Base-by-base conservation (phyloP, 2,888 invertebrate genomes). In the Himalopsyche kuldschensis region DNA sequence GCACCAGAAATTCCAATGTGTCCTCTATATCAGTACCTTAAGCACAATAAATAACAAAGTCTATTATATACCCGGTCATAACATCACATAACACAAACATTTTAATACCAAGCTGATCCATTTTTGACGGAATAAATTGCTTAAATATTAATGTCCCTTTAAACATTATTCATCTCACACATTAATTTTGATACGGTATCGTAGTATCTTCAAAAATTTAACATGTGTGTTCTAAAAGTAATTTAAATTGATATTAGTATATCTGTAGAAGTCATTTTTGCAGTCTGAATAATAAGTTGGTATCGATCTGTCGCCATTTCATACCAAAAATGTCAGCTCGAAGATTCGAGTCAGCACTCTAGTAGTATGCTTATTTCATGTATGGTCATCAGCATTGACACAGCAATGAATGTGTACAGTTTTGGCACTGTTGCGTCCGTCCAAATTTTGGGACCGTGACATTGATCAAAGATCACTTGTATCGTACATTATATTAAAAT, bases 41-140 rank as follows among this genome's bases (percentile, higher is more conserved):
- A 20, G 79, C 82, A 75, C 75, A 75, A 75, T 82, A 82, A 27
- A 82, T 82, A 41, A 82, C 69, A 46, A 82, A 55, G 41, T 82
- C 55, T 46, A 78, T 24, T 17, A 77, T 47, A 41, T 46, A 81
- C 1, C 76, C 81, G 4, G 76, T 81, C 17, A 32, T 27, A 4
- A 48, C 76, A 24, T 82, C 82, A 30, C 82, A 82, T 17, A 69
- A 20, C 6, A 78, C 82, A 27, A 82, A 82, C 75, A 82, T 75
- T 79, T 79, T 79, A 4, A 82, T 82, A 20, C 79, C 79, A 75
- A 82, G 79, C 5, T 79, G 35, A 32, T 79, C 75, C 3, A 75
- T 20, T 75, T 82, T 82, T 1, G 82, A 48, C 17, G 35, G 35
- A 35, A 35, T 35, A 6, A 35, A 35, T 6, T 35, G 35, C 10